Base-by-base conservation (phyloP, 2,888 invertebrate genomes). In the Noctuana brunneofusca region DNA sequence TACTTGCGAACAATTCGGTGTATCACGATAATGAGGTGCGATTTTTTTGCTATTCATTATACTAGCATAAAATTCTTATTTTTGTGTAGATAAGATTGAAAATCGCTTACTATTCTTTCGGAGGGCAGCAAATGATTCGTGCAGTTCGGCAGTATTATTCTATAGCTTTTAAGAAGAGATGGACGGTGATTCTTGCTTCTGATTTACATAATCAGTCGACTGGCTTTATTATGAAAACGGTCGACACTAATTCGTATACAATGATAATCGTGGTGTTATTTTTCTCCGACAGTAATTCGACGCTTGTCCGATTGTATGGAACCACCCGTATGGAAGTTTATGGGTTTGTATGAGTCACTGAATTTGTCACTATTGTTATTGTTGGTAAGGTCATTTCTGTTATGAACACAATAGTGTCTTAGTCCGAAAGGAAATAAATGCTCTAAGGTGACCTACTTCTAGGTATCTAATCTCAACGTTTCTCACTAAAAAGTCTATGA, bases 221-320 rank as follows among this genome's bases (percentile, higher is more conserved):
- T 50, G 62, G 59, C 64, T 58, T 66, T 64, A 64, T 57, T 53
- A 60, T 58, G 53, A 54, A 54, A 48, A 56, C 53, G 35, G 24
- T n/a, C 32, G 68, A 66, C 70, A 72, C 69, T 73, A 71, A 75
- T 75, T 71, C 72, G 58, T 53, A 65, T 63, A 75, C 74, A 75
- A 74, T 74, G 66, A 65, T 68, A 63, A 68, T 69, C 65, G 65
- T 22, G 27, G 18, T 50, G 58, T 58, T 48, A 22, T 52, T 54
- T 54, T 41, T 58, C 50, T 16, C 27, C 38, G 53, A 27, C 48
- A 38, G 32, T 30, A 49, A 57, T 35, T 24, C 27, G 35, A 60
- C 46, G 48, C 48, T 18, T 49, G 38, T 49, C 32, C 2, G 35
- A 11, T 20, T 46, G 27, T 56, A 30, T 4, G 12, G 52, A 32